Percentiles rank a stretch among this genome's conserved stretches.
Evolutionary conservation across 2,888 invertebrate genomes (phyloP).

Genomic region (Bruchidius siliquastri): DNA sequence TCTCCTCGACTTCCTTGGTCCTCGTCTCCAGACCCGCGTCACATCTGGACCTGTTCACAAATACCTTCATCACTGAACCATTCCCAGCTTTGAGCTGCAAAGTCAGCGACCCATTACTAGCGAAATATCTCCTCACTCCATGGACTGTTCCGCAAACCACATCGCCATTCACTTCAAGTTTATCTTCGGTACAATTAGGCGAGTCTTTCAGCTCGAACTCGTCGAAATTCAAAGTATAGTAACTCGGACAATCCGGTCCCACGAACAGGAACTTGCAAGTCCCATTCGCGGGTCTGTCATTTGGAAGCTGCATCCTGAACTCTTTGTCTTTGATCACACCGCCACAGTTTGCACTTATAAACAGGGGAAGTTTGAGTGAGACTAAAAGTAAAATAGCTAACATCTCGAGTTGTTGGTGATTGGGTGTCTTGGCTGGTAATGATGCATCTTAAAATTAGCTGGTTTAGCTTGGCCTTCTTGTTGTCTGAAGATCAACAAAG

Average conservation of each 20-base stretch:
- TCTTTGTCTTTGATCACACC: conserved; percentile 49
- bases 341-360: conserved; percentile 26
- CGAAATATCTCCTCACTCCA: conserved; percentile 49
- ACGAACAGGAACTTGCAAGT: conserved; percentile 52
- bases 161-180: conserved; percentile 48
- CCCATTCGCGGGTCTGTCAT: conserved; percentile 44
- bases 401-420: background rate
- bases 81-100: conserved; percentile 44
- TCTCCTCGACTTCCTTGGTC: background rate
- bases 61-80: background rate
- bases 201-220: conserved; percentile 52
- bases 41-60: background rate
- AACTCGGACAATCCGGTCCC: conserved; percentile 49
- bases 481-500: background rate
- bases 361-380: background rate
- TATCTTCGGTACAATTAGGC: conserved; percentile 50
- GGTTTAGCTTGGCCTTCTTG: background rate
- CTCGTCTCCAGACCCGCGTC: background rate
- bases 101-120: conserved; percentile 48
- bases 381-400: background rate
- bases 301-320: conserved; percentile 53
- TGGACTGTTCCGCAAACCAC: conserved; percentile 51
- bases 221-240: conserved; percentile 54
- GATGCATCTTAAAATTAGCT: background rate
- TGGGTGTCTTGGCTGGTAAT: background rate